A percentile compares a stretch with the other conserved stretches of the same genome.
Conservation (phyloP, 2,888 invertebrate genomes). For the Limnephilus lunatus region DNA sequence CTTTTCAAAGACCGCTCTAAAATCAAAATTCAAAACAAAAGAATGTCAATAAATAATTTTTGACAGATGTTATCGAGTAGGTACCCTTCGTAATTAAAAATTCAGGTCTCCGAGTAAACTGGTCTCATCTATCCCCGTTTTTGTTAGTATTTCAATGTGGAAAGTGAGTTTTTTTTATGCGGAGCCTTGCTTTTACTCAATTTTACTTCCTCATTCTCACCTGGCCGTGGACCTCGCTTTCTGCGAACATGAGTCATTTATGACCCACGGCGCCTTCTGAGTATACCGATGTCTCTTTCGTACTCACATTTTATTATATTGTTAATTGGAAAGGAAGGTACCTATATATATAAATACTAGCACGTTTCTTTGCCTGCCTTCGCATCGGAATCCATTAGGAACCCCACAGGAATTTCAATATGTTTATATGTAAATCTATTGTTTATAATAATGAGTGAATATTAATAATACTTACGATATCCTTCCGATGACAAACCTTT, state of each 20-base stretch:
- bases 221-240: conserved; percentile 22
- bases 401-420: conserved; percentile 3
- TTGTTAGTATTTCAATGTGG: not conserved
- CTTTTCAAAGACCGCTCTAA: not conserved
- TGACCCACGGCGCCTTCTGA: conserved; percentile 32
- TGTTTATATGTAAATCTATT: not conserved
- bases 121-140: not conserved
- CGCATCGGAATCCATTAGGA: conserved; percentile 3
- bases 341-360: not conserved
- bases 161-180: conserved; percentile 23
- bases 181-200: conserved; percentile 5
- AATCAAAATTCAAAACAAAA: conserved; percentile 28
- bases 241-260: conserved; percentile 18
- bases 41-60: conserved; percentile 39
- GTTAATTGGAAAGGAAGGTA: not conserved
- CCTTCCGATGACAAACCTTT: not conserved
- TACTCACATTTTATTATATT: not conserved
- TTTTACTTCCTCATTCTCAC: conserved; percentile 36
- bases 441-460: not conserved
- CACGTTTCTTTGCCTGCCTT: not conserved
- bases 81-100: not conserved
- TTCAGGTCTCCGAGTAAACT: not conserved
- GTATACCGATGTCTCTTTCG: conserved; percentile 38
- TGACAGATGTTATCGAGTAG: conserved; percentile 3
- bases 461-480: not conserved